Conservation (phyloP, 2,113 vertebrate genomes). For the Tauraco erythrolophus region DNA sequence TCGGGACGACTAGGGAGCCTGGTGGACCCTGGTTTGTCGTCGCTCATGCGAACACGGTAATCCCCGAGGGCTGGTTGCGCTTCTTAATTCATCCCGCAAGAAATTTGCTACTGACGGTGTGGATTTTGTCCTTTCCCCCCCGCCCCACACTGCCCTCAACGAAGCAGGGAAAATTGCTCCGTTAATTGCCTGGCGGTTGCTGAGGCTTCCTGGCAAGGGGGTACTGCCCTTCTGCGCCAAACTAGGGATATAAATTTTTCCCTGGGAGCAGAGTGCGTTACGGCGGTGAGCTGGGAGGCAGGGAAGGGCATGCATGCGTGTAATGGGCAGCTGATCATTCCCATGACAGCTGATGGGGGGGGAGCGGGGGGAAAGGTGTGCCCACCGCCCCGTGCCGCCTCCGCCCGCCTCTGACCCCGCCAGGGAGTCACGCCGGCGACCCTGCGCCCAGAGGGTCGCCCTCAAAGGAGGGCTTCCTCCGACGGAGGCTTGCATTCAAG, state of each 20-base stretch:
- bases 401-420: constrained; percentile 73
- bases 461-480: constrained; percentile 13
- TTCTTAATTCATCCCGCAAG: constrained; percentile 10
- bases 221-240: not conserved
- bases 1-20: constrained; percentile 56
- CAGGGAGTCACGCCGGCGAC: constrained; percentile 51
- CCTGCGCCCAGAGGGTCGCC: not conserved
- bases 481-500: not conserved
- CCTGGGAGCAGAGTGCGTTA: constrained; percentile 80
- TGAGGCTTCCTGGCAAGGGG: constrained; percentile 12
- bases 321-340: constrained; percentile 87
- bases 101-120: constrained; percentile 12
- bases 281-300: constrained; percentile 78
- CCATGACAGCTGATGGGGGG: constrained; percentile 80
- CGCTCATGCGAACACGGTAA: constrained; percentile 2
- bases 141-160: not conserved
- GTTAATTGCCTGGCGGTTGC: not conserved
- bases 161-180: constrained; percentile 32
- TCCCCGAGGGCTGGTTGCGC: constrained; percentile 12
- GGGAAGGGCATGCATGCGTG: constrained; percentile 86
- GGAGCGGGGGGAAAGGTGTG: constrained; percentile 74
- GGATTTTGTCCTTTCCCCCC: constrained; percentile 41
- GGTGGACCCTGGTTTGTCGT: constrained; percentile 58
- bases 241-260: constrained; percentile 83
- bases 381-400: constrained; percentile 46